Percentiles rank a stretch among this genome's conserved stretches.
Conservation (phyloP, 2,888 invertebrate species). For the Papilio protenor region DNA sequence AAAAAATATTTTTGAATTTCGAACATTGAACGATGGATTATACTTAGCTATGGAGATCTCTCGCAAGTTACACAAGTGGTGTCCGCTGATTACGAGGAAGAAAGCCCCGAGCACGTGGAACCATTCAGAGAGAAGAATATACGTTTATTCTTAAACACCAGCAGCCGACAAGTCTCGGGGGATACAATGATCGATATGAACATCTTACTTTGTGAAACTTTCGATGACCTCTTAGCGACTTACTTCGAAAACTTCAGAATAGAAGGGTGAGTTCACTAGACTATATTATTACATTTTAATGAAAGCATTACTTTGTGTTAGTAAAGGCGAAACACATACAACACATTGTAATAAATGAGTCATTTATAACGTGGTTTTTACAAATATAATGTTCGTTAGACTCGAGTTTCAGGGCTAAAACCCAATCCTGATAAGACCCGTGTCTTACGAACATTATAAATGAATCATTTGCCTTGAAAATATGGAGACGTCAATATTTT, state of each 20-base stretch:
- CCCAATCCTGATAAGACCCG: too few relatives aligned
- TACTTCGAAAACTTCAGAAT: conserved; percentile 93
- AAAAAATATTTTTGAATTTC: background rate
- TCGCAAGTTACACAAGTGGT: conserved; percentile 92
- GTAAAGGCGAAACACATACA: background rate
- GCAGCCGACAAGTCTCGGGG: conserved; percentile 62
- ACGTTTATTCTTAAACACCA: conserved; percentile 70
- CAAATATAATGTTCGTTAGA: too few relatives aligned
- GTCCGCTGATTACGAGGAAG: conserved; percentile 89
- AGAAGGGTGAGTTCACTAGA: conserved; percentile 84
- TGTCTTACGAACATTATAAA: too few relatives aligned
- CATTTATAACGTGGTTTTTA: too few relatives aligned
- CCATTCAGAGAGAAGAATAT: conserved; percentile 87
- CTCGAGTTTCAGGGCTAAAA: too few relatives aligned
- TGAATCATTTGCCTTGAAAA: background rate
- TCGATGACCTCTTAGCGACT: conserved; percentile 90
- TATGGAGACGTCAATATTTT: background rate
- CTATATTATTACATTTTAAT: too few relatives aligned
- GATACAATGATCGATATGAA: conserved; percentile 93
- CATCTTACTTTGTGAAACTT: conserved; percentile 93
- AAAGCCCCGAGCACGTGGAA: conserved; percentile 83
- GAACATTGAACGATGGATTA: background rate
- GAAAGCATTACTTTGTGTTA: too few relatives aligned
- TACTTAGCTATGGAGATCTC: conserved; percentile 87
- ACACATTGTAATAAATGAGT: too few relatives aligned